A percentile compares a stretch with the other conserved stretches of the same genome.
Conservation (phyloP, 92 coral and sea anemone species). For the Epizoanthus ramosus region DNA sequence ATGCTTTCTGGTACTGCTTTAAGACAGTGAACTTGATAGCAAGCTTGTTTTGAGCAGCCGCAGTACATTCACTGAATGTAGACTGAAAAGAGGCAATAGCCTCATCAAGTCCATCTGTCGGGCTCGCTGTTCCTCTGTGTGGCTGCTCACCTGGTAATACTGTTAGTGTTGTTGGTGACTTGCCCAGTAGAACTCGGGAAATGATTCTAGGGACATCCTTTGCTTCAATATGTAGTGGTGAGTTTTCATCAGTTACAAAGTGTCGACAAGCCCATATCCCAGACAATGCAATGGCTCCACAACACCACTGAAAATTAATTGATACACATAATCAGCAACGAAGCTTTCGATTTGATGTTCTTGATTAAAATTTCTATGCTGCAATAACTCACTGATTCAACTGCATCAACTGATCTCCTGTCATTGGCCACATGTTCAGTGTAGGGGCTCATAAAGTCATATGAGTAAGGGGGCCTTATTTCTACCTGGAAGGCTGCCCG, state of each 20-base stretch:
- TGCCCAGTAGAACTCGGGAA: slow-evolving; percentile 54
- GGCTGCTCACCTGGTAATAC: slow-evolving; percentile 60
- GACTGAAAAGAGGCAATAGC: slow-evolving; percentile 83
- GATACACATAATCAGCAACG: background rate
- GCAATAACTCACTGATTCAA: too few species aligned
- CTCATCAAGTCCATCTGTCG: slow-evolving; percentile 69
- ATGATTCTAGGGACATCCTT: slow-evolving; percentile 67
- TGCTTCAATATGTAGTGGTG: slow-evolving; percentile 55
- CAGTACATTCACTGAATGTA: slow-evolving; percentile 82
- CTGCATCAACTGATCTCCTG: too few species aligned
- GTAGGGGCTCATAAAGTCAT: too few species aligned
- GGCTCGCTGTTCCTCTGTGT: slow-evolving; percentile 44
- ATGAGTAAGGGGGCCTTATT: too few species aligned
- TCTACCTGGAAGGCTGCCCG: too few species aligned
- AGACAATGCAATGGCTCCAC: slow-evolving; percentile 85
- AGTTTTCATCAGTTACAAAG: slow-evolving; percentile 70
- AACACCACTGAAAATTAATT: slow-evolving; percentile 77
- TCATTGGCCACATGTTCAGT: too few species aligned
- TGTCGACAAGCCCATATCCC: slow-evolving; percentile 77
- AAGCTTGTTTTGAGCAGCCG: slow-evolving; percentile 90
- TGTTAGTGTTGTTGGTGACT: slow-evolving; percentile 55
- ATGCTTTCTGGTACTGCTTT: slow-evolving; percentile 82
- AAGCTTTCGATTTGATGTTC: background rate
- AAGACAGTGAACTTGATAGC: slow-evolving; percentile 85
- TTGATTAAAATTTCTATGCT: background rate